These are phyloP conservation scores for Tuta absoluta DNA, from an alignment of 2,888 invertebrate genomes.

Conservation along the genomic window DNA sequence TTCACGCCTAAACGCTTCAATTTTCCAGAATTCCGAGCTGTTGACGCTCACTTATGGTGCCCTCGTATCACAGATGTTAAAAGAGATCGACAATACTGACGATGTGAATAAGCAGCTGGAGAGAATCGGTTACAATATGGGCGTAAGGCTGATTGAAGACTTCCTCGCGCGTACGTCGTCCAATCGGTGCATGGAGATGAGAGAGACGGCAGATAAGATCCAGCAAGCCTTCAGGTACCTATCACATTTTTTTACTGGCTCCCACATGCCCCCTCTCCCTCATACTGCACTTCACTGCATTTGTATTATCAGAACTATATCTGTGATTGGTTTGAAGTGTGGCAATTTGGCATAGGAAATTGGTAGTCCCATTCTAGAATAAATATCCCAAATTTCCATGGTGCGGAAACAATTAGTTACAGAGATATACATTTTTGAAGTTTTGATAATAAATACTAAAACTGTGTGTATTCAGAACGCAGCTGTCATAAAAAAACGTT, in stretches of 20 bases:
- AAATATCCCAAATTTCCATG: too few relatives aligned
- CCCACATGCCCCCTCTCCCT: too few relatives aligned
- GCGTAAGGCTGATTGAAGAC: conserved; percentile 98
- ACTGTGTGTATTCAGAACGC: too few relatives aligned
- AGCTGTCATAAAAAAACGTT: too few relatives aligned
- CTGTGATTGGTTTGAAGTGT: too few relatives aligned
- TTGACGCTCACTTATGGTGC: conserved; percentile 99
- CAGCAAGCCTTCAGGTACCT: conserved; percentile 85
- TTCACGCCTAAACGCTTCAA: neutral
- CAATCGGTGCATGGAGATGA: conserved; percentile 95
- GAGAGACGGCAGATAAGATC: conserved; percentile 98
- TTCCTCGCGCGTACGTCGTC: conserved; percentile 95
- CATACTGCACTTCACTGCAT: too few relatives aligned
- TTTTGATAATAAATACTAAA: too few relatives aligned
- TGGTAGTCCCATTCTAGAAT: too few relatives aligned
- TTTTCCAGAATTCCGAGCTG: conserved; percentile 93
- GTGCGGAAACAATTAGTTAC: too few relatives aligned
- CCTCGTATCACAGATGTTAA: conserved; percentile 96
- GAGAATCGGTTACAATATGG: conserved; percentile 98
- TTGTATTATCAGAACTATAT: too few relatives aligned
- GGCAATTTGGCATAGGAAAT: too few relatives aligned
- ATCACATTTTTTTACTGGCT: neutral
- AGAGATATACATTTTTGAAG: too few relatives aligned
- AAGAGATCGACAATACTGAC: conserved; percentile 97
- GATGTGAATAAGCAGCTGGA: conserved; percentile 99